Percentiles rank a stretch among this genome's conserved stretches.
These are phyloP conservation scores for Cylindroiulus punctatus DNA, from an alignment of 2,888 invertebrate genomes.

Conservation along the genomic window DNA sequence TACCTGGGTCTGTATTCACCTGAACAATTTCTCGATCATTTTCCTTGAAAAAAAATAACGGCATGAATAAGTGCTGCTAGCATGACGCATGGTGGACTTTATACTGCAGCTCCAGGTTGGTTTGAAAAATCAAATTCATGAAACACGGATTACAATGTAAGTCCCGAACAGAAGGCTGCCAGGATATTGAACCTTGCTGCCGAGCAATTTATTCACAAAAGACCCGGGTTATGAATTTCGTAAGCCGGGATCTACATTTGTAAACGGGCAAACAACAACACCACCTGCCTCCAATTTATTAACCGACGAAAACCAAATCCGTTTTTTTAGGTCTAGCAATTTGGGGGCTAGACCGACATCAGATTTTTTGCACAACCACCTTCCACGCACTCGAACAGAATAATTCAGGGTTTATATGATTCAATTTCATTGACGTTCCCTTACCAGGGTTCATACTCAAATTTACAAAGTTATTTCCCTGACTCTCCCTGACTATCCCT, in stretches of 20 bases:
- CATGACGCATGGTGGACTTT: constrained; percentile 20
- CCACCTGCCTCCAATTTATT: neutral
- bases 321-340: neutral
- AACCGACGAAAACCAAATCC: neutral
- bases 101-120: constrained; percentile 30
- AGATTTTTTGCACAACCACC: too few species aligned
- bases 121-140: neutral
- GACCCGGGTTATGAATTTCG: neutral
- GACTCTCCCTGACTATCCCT: too few species aligned
- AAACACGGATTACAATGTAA: neutral
- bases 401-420: too few species aligned
- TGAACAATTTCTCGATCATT: too few species aligned
- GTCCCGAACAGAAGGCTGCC: constrained; percentile 9
- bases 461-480: too few species aligned
- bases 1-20: too few species aligned
- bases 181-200: constrained; percentile 23
- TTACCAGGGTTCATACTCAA: too few species aligned
- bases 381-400: too few species aligned
- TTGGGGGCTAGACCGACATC: too few species aligned
- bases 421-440: too few species aligned
- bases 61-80: neutral
- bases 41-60: neutral
- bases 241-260: neutral
- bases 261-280: neutral
- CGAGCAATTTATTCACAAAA: constrained; percentile 35